Conservation (phyloP, 1,140 invertebrate genomes). For the Ylistrum balloti region DNA sequence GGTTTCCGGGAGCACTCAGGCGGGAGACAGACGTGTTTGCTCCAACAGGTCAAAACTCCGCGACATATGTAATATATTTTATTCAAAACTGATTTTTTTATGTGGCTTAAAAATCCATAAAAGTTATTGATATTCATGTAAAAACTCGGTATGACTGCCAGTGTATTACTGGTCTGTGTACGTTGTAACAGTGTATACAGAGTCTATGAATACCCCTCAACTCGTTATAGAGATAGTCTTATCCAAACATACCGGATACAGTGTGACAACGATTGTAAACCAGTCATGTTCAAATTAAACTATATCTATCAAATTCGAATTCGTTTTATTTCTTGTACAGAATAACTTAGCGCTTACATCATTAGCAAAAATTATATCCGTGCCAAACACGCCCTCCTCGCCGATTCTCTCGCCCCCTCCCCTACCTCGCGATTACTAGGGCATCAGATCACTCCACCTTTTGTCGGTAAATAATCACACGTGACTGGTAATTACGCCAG, state of each 20-base stretch:
- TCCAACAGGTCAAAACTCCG: background rate
- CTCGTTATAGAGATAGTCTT: background rate
- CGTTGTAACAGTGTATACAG: background rate
- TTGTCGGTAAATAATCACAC: background rate
- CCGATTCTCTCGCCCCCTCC: too few relatives aligned
- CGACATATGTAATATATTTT: slow-evolving; percentile 26
- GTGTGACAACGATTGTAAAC: background rate
- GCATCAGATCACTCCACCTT: background rate
- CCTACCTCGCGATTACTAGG: background rate
- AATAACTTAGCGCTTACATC: background rate
- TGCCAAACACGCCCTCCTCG: background rate
- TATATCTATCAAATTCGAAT: slow-evolving; percentile 12
- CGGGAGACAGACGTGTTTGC: background rate
- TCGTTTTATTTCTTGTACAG: background rate
- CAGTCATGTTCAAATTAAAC: background rate
- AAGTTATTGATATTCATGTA: slow-evolving; percentile 20
- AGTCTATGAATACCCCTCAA: background rate
- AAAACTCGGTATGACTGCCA: background rate
- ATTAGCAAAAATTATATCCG: background rate
- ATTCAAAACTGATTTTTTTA: background rate
- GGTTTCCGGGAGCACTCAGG: background rate
- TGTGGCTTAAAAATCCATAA: slow-evolving; percentile 32
- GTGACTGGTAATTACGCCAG: background rate
- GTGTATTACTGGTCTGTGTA: background rate
- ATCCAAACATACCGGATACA: background rate